Conservation (phyloP, 1,140 invertebrate genomes). For the Temnothorax curvispinosus region DNA sequence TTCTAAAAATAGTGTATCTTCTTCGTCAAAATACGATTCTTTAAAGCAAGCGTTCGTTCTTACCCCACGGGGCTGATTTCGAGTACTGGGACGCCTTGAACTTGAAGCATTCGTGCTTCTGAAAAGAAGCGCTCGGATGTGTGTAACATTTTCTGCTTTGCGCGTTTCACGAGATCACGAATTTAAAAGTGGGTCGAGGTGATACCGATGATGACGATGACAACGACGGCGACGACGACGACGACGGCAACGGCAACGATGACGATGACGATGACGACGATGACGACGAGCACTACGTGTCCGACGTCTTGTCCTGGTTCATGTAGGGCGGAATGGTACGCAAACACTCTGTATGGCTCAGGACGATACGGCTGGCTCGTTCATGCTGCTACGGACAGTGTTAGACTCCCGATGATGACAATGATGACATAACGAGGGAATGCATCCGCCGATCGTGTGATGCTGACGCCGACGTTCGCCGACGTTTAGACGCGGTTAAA, state of each 20-base stretch:
- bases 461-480: constrained; percentile 9
- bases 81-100: neutral
- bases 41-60: neutral
- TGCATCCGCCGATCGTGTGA: neutral
- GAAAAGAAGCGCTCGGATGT: neutral
- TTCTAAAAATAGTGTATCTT: neutral
- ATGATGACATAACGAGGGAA: constrained; percentile 6
- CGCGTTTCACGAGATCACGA: neutral
- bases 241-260: neutral
- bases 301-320: constrained; percentile 78
- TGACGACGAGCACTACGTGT: constrained; percentile 59
- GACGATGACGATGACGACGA: constrained; percentile 4
- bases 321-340: constrained; percentile 77
- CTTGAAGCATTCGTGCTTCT: neutral
- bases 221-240: neutral
- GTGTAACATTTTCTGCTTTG: neutral
- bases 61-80: neutral
- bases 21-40: too few relatives aligned
- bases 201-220: constrained; percentile 25
- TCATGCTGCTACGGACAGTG: constrained; percentile 52
- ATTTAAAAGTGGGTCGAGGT: constrained; percentile 38
- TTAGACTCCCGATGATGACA: neutral
- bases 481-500: constrained; percentile 43
- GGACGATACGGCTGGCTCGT: constrained; percentile 75
- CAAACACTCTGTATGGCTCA: constrained; percentile 77